Evolutionary conservation across 2,113 vertebrate genomes (phyloP).

Genomic region (Planiliza haematocheilus): DNA sequence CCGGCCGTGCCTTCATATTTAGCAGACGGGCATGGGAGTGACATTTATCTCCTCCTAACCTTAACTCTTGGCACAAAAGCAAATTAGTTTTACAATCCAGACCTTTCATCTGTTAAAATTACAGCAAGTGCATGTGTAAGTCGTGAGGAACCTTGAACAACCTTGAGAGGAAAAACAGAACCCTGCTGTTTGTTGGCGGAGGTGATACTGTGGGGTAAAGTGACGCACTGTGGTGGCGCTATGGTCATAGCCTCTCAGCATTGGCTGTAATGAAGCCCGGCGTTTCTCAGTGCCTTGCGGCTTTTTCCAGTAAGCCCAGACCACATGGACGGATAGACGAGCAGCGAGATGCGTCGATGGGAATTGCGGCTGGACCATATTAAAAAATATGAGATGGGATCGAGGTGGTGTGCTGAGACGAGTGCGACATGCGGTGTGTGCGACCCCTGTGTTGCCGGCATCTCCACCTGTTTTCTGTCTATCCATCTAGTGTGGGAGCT

Average conservation of each 20-base stretch:
- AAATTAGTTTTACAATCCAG: no score
- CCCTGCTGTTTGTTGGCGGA: not conserved
- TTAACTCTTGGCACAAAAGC: no score
- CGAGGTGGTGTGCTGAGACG: constrained; percentile 13
- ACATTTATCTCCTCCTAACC: no score
- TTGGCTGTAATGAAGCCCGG: constrained; percentile 65
- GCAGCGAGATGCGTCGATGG: constrained; percentile 37
- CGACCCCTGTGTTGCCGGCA: constrained; percentile 9
- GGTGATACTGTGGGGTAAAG: constrained; percentile 31
- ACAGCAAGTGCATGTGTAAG: not conserved
- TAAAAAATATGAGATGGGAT: constrained; percentile 4
- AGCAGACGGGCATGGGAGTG: not conserved
- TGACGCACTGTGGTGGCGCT: constrained; percentile 60
- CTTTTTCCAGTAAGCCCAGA: constrained; percentile 71
- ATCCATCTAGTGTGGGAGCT: no score
- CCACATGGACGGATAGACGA: constrained; percentile 51
- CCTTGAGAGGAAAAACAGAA: constrained; percentile 38
- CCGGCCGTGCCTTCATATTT: not conserved
- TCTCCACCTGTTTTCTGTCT: constrained; percentile 27
- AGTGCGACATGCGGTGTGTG: not conserved
- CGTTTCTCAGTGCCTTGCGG: constrained; percentile 55
- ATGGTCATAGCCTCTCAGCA: constrained; percentile 27
- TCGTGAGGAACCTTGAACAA: constrained; percentile 6
- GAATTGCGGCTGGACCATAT: constrained; percentile 26
- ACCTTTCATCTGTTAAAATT: not conserved